A percentile compares a stretch with the other conserved stretches of the same genome.
Evolutionary conservation across 2,797 vertebrate genomes (phyloP).

Genomic region (Alcedo atthis): DNA sequence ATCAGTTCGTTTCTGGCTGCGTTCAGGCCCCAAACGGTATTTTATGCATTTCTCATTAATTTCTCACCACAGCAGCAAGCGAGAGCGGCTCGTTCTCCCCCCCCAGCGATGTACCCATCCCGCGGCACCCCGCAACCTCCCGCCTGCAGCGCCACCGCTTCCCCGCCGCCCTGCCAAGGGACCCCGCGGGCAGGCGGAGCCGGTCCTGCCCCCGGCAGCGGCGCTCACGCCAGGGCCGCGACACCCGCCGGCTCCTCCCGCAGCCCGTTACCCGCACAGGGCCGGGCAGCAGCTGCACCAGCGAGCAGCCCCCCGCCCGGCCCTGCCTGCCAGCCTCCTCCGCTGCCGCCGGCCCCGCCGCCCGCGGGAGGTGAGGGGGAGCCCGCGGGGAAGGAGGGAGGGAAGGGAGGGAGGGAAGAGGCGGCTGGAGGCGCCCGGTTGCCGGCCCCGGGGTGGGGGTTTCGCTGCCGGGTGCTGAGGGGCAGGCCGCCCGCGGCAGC

Average conservation of each 20-base stretch:
- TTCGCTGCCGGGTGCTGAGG: not conserved
- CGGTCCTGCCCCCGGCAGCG: not conserved
- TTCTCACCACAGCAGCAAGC: accelerated
- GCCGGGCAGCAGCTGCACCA: not conserved
- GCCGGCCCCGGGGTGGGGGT: not conserved
- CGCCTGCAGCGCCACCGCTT: not conserved
- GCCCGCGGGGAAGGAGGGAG: too few relatives aligned
- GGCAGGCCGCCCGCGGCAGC: not conserved
- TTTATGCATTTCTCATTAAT: accelerated
- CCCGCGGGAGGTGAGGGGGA: not conserved
- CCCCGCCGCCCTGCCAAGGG: not conserved
- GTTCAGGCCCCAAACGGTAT: not conserved
- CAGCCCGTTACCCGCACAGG: not conserved
- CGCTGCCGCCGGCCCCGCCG: not conserved
- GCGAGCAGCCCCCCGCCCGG: not conserved
- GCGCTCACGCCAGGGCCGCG: not conserved
- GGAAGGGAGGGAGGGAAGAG: too few relatives aligned
- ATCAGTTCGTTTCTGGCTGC: not conserved
- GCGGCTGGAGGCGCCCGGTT: not conserved
- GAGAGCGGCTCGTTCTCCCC: accelerated
- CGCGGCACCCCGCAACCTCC: not conserved
- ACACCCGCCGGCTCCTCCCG: not conserved
- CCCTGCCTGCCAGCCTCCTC: not conserved
- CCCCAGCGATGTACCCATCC: accelerated
- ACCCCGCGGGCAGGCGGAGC: not conserved